Percentiles rank a stretch among this genome's conserved stretches.
Conservation (phyloP, 2,888 invertebrate genomes). For the Melinopterus prodromus region DNA sequence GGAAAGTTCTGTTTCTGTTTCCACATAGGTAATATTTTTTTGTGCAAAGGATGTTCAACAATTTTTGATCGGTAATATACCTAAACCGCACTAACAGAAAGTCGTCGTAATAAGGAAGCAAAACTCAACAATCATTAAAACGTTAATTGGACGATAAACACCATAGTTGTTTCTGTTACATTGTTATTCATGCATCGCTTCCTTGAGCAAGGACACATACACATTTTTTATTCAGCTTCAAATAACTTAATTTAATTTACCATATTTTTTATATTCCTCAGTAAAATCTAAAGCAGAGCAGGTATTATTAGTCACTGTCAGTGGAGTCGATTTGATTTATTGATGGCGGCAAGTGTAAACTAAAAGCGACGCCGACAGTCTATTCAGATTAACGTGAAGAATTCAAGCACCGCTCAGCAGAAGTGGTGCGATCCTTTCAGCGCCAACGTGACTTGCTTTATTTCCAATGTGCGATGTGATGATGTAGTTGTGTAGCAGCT, state of each 20-base stretch:
- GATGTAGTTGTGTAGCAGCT: neutral
- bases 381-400: neutral
- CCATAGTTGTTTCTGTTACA: too few relatives aligned
- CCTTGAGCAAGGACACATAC: too few relatives aligned
- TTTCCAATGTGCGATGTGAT: neutral
- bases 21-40: too few relatives aligned
- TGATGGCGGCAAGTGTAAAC: neutral
- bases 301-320: neutral
- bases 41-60: too few relatives aligned
- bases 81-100: too few relatives aligned
- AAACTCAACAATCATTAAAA: too few relatives aligned
- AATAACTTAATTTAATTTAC: neutral
- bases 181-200: too few relatives aligned
- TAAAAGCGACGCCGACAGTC: neutral
- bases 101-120: too few relatives aligned
- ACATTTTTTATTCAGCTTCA: too few relatives aligned
- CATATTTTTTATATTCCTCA: neutral
- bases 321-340: constrained; percentile 4
- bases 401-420: neutral
- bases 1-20: too few relatives aligned
- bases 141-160: too few relatives aligned
- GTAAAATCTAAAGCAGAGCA: neutral
- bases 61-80: too few relatives aligned
- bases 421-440: neutral
- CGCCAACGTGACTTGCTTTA: constrained; percentile 4